Evolutionary conservation across 2,797 vertebrate genomes (phyloP).

Genomic region (Thunnus albacares): DNA sequence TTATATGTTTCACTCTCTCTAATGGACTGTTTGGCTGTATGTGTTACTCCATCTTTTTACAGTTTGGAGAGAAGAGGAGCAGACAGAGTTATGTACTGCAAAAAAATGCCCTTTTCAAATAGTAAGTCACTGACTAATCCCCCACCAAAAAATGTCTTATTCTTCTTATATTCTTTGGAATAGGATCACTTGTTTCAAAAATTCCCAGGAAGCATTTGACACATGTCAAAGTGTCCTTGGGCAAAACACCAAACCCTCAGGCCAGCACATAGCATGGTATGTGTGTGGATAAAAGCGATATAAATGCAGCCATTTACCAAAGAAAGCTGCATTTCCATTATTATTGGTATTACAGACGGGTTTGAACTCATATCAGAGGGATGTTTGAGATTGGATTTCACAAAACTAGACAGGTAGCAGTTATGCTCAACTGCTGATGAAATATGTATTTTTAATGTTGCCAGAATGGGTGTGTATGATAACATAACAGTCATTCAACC

Average conservation of each 20-base stretch:
- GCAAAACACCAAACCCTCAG: too few species aligned
- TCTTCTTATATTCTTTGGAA: background rate
- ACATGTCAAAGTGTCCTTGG: too few species aligned
- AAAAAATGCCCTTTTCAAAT: background rate
- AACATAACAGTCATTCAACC: background rate
- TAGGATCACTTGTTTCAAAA: background rate
- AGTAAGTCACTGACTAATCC: background rate
- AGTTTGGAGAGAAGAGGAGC: background rate
- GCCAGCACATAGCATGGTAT: too few species aligned
- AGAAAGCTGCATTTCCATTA: background rate
- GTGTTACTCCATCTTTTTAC: background rate
- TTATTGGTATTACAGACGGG: background rate
- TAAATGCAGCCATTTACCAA: too few species aligned
- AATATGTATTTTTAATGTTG: background rate
- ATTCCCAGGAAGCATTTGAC: background rate
- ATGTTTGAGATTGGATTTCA: constrained; percentile 5
- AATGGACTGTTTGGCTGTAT: background rate
- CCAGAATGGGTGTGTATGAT: background rate
- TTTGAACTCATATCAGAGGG: background rate
- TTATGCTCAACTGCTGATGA: background rate
- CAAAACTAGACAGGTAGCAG: background rate
- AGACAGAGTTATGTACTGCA: background rate
- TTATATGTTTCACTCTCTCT: background rate
- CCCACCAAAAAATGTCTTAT: background rate
- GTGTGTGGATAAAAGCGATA: too few species aligned